phyloP scores from a whole-genome alignment of 2,888 invertebrate genomes.

The Lomographa bimaculata region DNA sequence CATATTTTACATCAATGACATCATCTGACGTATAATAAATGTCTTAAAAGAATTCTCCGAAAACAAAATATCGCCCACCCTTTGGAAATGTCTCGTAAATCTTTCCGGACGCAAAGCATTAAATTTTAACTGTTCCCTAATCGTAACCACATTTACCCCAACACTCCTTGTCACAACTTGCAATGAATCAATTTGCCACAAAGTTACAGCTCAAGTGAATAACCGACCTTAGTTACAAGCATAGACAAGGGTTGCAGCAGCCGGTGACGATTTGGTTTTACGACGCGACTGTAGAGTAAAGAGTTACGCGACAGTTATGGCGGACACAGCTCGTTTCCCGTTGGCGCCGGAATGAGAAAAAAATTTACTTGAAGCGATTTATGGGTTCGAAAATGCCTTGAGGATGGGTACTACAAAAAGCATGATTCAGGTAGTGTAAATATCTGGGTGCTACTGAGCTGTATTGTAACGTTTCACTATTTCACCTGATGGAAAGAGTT shows the following conservation, averaged over 20 bases:
- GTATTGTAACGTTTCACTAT: no score
- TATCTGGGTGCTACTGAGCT: no score
- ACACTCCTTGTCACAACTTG: conserved; percentile 55
- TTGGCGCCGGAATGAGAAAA: conserved; percentile 61
- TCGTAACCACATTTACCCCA: conserved; percentile 60
- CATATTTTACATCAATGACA: no score
- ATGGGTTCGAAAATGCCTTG: conserved; percentile 43
- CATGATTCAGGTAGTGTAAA: no score
- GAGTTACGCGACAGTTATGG: conserved; percentile 82
- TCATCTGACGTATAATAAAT: no score
- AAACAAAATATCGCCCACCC: conserved; percentile 10
- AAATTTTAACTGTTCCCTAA: conserved; percentile 56
- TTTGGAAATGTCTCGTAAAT: conserved; percentile 29
- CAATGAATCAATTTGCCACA: conserved; percentile 71
- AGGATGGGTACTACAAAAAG: no score
- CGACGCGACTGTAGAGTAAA: conserved; percentile 74
- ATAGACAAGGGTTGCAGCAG: conserved; percentile 62
- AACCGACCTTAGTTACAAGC: conserved; percentile 27
- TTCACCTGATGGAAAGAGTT: no score
- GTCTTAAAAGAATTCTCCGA: no score
- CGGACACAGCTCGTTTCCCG: conserved; percentile 69
- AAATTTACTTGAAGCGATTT: conserved; percentile 32
- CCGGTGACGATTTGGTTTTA: conserved; percentile 82
- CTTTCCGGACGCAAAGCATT: conserved; percentile 33
- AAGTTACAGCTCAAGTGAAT: no score